Conservation (phyloP, 2,888 invertebrate species). For the Drosophila monieri region DNA sequence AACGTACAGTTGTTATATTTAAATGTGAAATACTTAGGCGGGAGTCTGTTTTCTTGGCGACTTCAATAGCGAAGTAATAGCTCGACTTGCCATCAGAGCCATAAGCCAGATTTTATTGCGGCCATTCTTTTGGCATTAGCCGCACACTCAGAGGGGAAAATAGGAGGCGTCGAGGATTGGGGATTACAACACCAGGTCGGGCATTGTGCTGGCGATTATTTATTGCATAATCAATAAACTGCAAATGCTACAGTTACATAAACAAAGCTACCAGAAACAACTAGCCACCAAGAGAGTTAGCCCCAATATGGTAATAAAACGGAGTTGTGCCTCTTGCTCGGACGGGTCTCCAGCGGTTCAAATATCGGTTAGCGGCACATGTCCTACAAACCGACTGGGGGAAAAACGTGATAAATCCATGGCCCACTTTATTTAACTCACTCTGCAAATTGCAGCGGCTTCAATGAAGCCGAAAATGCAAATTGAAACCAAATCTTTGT, state of each 20-base stretch:
- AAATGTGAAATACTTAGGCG: background rate
- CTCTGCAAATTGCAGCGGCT: constrained; percentile 69
- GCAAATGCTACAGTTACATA: constrained; percentile 77
- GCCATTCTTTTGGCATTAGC: constrained; percentile 49
- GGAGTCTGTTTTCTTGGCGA: background rate
- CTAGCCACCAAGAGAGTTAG: constrained; percentile 65
- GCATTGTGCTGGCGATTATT: constrained; percentile 73
- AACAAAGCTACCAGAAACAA: constrained; percentile 66
- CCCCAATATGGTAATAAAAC: constrained; percentile 76
- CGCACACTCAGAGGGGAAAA: constrained; percentile 34
- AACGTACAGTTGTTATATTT: background rate
- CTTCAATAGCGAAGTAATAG: constrained; percentile 22
- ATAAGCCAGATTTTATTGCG: constrained; percentile 53
- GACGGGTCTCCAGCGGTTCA: constrained; percentile 52
- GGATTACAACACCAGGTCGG: constrained; percentile 51
- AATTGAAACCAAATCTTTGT: constrained; percentile 77
- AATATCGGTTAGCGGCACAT: constrained; percentile 82
- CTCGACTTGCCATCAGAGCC: constrained; percentile 16
- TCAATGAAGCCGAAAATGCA: constrained; percentile 76
- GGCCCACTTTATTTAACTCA: constrained; percentile 60
- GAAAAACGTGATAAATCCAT: constrained; percentile 73
- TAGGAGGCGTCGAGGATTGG: constrained; percentile 5
- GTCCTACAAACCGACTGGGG: constrained; percentile 79
- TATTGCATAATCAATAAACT: constrained; percentile 78
- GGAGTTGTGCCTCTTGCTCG: constrained; percentile 23